Base-by-base conservation (phyloP, 2,888 invertebrate genomes). In the Drosophila ustulata region DNA sequence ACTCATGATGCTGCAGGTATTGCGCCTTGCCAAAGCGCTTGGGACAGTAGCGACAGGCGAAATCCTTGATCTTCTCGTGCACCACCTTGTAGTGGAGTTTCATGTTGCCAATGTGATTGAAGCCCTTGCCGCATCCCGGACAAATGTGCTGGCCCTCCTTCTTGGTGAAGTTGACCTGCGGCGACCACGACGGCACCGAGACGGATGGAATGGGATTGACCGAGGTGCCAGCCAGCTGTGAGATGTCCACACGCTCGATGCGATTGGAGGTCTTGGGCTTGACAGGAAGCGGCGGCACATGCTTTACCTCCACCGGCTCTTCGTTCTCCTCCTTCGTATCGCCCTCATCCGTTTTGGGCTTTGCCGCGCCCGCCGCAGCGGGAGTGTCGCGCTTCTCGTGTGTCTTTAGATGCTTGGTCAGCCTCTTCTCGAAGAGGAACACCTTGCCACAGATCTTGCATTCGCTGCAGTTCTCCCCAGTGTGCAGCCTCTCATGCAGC, bases 101-200 rank as follows among this genome's bases (percentile, higher is more conserved):
- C 68, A 91, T 86, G 56, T 91, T 91, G 41, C 91, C 91, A 11
- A 89, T 86, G 43, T 90, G 90, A 46, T 91, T 92, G 23, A 92
- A 91, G 37, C 91, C 91, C 25, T 89, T 88, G 1, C 90, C 88
- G 45, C 91, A 91, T 46, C 86, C 91, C 0, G 90, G 90, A 37
- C 92, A 91, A 13, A 91, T 90, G 67, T 90, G 90, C 51, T 89
- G 90, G 5, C 91, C 92, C 46, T 91, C 92, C 62, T 90, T 91
- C 75, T 91, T 92, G 68, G 91, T 91, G 53, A 91, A 91, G 65
- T 91, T 91, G 1, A 91, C 85, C 51, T 91, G 91, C 0, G 90
- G 91, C 11, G 87, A 84, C 91, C 91, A 91, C 0, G 91, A 91
- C 0, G 91, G 91, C 34, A 91, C 82, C 1, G 89, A 81, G 1